A percentile compares a stretch with the other conserved stretches of the same genome.
These are phyloP conservation scores for Dermochelys coriacea DNA, from an alignment of 2,797 vertebrate species.

Conservation along the genomic window DNA sequence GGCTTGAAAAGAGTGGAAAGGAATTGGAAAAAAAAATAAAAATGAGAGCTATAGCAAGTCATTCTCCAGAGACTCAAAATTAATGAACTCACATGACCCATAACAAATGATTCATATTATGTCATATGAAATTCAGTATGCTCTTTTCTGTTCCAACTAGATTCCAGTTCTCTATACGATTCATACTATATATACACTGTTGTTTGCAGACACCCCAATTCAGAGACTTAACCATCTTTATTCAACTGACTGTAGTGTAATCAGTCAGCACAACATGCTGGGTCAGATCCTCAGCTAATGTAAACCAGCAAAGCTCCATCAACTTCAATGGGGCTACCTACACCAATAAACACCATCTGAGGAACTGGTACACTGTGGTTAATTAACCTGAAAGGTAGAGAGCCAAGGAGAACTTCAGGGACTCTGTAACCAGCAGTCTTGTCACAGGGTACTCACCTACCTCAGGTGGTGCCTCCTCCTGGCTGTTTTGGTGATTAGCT, in stretches of 20 bases:
- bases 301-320: background rate
- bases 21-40: background rate
- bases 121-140: background rate
- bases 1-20: background rate
- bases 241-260: background rate
- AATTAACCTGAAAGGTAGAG: background rate
- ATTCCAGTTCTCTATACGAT: background rate
- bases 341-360: background rate
- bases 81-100: rapidly evolving
- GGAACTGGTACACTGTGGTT: background rate
- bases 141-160: background rate
- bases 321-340: background rate
- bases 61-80: background rate
- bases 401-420: background rate
- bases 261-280: rapidly evolving
- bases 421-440: background rate
- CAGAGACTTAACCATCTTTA: rapidly evolving
- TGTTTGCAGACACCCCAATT: background rate
- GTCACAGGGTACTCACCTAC: background rate
- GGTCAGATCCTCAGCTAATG: background rate
- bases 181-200: background rate
- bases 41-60: background rate
- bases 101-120: rapidly evolving
- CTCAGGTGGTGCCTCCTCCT: no score
- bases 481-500: no score